Base-by-base conservation (phyloP, 2,797 vertebrate species). In the Rhadinocentrus ornatus region DNA sequence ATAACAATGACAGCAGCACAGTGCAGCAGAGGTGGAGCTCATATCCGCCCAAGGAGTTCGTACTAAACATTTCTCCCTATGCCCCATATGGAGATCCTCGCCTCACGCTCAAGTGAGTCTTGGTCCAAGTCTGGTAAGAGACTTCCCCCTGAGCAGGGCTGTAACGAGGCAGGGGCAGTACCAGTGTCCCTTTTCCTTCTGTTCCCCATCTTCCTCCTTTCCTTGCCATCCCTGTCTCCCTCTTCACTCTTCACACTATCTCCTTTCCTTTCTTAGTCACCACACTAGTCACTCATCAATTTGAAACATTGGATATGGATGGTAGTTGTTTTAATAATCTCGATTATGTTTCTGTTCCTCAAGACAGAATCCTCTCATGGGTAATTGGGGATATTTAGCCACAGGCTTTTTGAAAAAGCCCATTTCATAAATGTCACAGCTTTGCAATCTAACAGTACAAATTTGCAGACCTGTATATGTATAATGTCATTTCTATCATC, bases 1-100 rank as follows among this genome's bases (percentile, higher is more conserved):
- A 99, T 99, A 99, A 99, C 97, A 99, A 99, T 98, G 98, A 99
- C 95, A 99, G 95, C 97, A 97, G 96, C 96, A 96, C 97, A 97
- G 96, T 97, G 94, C 97, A 99, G 94, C 97, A 98, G 96, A 97
- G 97, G 96, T 99, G 98, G 98, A 99, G 96, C 92, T 99, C 97
- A 94, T 99, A 99, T 95, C 98, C 98, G 93, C 97, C 98, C 94
- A 99, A 99, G 97, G 98, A 99, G 95, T 99, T 99, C 96, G 97
- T 99, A 92, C 96, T 99, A 96, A 99, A 99, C 96, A 99, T 99
- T 97, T 99, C 97, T 96, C 98, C 98, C 93, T 98, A 98, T 96
- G 97, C 96, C 94, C 97, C 97, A 84, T 98, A 98, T 85, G 98
- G 98, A 96, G 98, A 99, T 88, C 97, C 96, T 77, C 97, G 97